Evolutionary conservation across 1,140 invertebrate genomes (phyloP), one percentile per base, ranked within the genome.

Genomic region (Camponotus pennsylvanicus): DNA sequence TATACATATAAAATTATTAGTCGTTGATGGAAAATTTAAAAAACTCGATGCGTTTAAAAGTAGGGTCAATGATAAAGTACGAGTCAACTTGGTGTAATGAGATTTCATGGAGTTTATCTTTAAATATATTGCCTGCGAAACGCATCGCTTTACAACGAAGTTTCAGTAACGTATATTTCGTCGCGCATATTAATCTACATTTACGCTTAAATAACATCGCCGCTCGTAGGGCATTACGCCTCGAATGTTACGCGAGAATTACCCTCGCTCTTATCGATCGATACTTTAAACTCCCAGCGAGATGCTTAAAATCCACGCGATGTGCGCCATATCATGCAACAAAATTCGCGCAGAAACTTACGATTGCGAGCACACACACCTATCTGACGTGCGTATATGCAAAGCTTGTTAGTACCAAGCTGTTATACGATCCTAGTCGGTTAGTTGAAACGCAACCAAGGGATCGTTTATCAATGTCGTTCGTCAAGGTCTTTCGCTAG

Each of bases 381-480:
- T 15, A 64, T 78, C 37, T 67, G 37, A 77, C 66, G 84, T 86
- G 86, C 42, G 42, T 67, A 63, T 32, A 66, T 42, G 83, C 61
- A 49, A 83, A 69, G 70, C 82, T 75, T 69, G 63, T 85, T 78
- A 78, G 32, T 67, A 85, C 32, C 42, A 21, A 79, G 86, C 82
- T 71, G 82, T 88, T 80, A 83, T 49, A 85, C 71, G 75, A 76
- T 70, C 75, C 52, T 52, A 69, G 78, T 89, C 69, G 88, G 75
- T 42, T 87, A 75, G 85, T 69, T 86, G 88, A 89, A 86, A 89
- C 76, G 64, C 87, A 87, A 64, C 87, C 61, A 66, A 69, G 57
- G 87, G 88, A 89, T 89, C 87, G 88, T 89, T 89, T 89, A 88
- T 89, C 88, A 89, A 89, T 69, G 88, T 89, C 88, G 66, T 86